Evolutionary conservation across 2,113 vertebrate species (phyloP), one percentile per base, ranked within the genome.

Genomic region (Chinchilla lanigera): DNA sequence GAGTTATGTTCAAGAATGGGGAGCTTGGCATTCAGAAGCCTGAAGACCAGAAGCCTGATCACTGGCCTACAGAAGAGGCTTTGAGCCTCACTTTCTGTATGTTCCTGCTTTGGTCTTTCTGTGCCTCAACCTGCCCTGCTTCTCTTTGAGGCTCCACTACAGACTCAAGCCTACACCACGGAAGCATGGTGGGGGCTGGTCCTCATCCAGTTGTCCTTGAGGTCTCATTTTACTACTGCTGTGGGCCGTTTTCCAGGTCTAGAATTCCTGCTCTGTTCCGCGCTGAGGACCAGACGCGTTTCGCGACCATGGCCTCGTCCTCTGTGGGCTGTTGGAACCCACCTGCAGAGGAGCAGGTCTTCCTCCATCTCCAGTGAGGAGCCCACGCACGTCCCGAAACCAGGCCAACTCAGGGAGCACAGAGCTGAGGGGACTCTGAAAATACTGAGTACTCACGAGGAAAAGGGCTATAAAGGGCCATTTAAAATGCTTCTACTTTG

Each of bases 371-470:
- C 10, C 9, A 78, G 67, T 17, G 9, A 56, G 77, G 24, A 61
- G n/a, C 28, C 50, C 7, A 19, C 0, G 0, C 7, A 2, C 22
- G 38, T 38, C 17, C n/a, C 10, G 44, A n/a, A 24, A 17, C 11
- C 50, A 33, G 41, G 1, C 24, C 35, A 61, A 30, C 60, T 10
- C 13, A 10, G 56, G 65, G 87, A 20, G 35, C 52, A 22, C 44
- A 54, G 83, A 44, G 9, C 4, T 28, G 38, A n/a, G 54, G 60
- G 86, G 7, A 6, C 41, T 11, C 35, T 47, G 58, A 89, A 89
- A 38, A 30, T 24, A 10, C 35, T 33, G 22, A 52, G 47, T 38
- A 54, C 16, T 30, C 10, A 35, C 30, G 67, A 35, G 73, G 26
- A 52, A 90, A 80, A 73, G n/a, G 47, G 3, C 61, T 17, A 28